Base-by-base conservation (phyloP, 2,797 vertebrate genomes). In the Neopelma chrysocephalum region DNA sequence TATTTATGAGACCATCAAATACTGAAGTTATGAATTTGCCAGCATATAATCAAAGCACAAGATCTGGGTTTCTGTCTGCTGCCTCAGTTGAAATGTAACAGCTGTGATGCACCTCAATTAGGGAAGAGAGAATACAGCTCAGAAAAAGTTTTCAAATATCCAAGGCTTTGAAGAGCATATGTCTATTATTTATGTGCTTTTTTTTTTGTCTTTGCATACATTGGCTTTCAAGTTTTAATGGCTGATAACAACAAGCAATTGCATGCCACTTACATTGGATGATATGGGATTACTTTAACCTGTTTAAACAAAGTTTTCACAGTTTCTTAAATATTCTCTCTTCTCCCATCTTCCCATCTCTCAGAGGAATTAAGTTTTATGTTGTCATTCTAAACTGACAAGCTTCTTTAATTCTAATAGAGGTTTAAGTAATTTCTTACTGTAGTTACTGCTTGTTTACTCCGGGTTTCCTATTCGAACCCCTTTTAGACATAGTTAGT, bases 271-370 rank as follows among this genome's bases (percentile, higher is more conserved):
- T 94, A 57, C 17, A 11, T 27, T 54, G 16, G 43, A 29, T 84
- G 20, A 45, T 36, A 56, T 7, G 12, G 32, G 34, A 77, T 82
- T 91, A 77, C 86, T 83, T 87, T 58, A 58, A 71, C 51, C 11
- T 80, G 23, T 73, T 94, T 93, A 91, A 93, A 87, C 7, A 62
- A 85, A 89, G 56, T 81, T 93, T 93, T 86, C 43, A 43, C 10
- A 51, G 16, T 61, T 86, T 93, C 62, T 77, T 66, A 88, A 12
- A 50, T 22, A 9, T 13, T 81, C 10, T 13, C 12, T 88, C 21
- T 70, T 53, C 43, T 80, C 36, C 23, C 40, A 16, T 12, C 12
- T 77, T 85, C 17, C 2, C 4, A 2, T 23, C 6, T 57, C 56
- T 90, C 38, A 81, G n/a, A 73, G 34, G 15, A 95, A 11, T 58